Evolutionary conservation across 2,113 vertebrate genomes (phyloP).

Genomic region (Mesembrinibis cayennensis): DNA sequence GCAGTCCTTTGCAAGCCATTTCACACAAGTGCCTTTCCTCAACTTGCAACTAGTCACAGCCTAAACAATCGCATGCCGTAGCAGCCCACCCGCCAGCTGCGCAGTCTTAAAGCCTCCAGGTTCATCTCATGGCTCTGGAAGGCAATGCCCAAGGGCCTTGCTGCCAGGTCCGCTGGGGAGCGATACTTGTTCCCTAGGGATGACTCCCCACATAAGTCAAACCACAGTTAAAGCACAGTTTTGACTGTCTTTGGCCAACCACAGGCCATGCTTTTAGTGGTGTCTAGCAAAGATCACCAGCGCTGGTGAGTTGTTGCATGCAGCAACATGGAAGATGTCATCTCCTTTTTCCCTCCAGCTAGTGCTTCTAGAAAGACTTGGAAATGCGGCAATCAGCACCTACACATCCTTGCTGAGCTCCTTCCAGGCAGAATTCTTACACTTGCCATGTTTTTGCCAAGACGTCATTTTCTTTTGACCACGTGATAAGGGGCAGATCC

Average conservation of each 20-base stretch:
- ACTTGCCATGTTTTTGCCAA: background rate
- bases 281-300: background rate
- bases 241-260: background rate
- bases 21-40: background rate
- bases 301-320: fast-evolving
- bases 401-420: background rate
- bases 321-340: background rate
- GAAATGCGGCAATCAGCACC: background rate
- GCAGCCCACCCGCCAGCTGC: background rate
- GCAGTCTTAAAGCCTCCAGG: background rate
- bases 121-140: background rate
- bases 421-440: background rate
- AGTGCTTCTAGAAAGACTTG: background rate
- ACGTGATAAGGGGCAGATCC: background rate
- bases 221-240: background rate
- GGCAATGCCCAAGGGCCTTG: background rate
- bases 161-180: background rate
- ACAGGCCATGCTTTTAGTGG: background rate
- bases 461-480: background rate
- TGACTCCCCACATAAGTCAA: too few species aligned
- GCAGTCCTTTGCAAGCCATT: background rate
- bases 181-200: background rate
- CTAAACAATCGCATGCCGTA: fast-evolving
- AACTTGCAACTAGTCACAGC: background rate
- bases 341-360: background rate